Evolutionary conservation across 1,140 invertebrate genomes (phyloP).

Genomic region (Geopemphigus sp.): DNA sequence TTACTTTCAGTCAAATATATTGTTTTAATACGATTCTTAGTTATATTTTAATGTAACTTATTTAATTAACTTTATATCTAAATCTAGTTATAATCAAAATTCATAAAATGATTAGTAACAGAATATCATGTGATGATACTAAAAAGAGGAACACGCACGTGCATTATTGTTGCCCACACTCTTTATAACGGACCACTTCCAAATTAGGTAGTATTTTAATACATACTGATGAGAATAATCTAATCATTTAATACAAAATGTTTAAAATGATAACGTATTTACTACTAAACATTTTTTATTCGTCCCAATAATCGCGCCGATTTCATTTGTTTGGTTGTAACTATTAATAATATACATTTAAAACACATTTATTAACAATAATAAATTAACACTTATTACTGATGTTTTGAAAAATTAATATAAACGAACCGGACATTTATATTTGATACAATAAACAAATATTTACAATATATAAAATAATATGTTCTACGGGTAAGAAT

Average conservation of each 20-base stretch:
- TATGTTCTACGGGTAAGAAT: background rate
- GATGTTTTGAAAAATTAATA: background rate
- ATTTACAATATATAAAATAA: background rate
- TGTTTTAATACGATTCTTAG: no score
- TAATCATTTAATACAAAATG: background rate
- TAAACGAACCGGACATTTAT: background rate
- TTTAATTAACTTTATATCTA: background rate
- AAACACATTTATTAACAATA: conserved; percentile 8
- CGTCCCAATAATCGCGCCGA: background rate
- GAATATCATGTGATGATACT: background rate
- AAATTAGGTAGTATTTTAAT: conserved; percentile 23
- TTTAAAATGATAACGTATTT: background rate
- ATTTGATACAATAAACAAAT: background rate
- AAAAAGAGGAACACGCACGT: conserved; percentile 36
- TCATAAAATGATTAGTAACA: background rate
- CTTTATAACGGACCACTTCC: conserved; percentile 35
- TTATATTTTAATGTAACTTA: background rate
- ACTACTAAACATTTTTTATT: background rate
- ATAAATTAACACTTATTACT: background rate
- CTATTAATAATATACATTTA: conserved; percentile 11
- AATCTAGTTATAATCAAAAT: background rate
- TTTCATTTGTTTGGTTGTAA: background rate
- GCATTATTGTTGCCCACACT: conserved; percentile 19
- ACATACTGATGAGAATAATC: conserved; percentile 2
- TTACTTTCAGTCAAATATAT: no score